Evolutionary conservation across 2,888 invertebrate genomes (phyloP).

Genomic region (Campoletis raptor): DNA sequence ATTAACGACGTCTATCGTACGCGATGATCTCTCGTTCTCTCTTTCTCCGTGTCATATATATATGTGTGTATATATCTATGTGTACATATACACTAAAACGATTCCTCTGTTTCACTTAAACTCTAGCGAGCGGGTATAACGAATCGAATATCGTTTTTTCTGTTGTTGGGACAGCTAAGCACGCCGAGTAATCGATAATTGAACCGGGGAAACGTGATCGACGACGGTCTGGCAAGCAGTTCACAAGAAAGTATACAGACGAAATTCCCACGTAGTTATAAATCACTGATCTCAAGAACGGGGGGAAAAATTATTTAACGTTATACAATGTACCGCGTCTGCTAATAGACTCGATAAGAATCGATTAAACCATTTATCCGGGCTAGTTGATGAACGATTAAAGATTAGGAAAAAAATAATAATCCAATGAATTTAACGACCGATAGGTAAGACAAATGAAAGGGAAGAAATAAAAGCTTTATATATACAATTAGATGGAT

Average conservation of each 20-base stretch:
- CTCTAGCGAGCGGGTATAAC: constrained; percentile 52
- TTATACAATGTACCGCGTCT: neutral
- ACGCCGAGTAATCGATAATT: constrained; percentile 70
- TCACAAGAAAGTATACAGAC: constrained; percentile 17
- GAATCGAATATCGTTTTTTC: constrained; percentile 66
- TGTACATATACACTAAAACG: neutral
- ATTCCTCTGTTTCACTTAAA: constrained; percentile 30
- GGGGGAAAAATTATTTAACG: constrained; percentile 6
- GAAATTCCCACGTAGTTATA: constrained; percentile 56
- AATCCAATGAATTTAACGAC: neutral
- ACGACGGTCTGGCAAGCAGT: constrained; percentile 31
- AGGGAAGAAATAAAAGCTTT: neutral
- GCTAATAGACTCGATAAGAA: constrained; percentile 12
- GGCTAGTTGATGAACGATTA: neutral
- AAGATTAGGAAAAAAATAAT: neutral
- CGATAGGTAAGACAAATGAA: neutral
- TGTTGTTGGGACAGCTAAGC: constrained; percentile 60
- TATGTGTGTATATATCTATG: neutral
- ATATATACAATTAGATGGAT: neutral
- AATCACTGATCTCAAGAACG: constrained; percentile 41
- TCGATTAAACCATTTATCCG: neutral
- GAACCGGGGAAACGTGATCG: constrained; percentile 67
- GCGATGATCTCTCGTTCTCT: constrained; percentile 65
- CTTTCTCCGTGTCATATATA: neutral
- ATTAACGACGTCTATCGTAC: constrained; percentile 72